Conservation (phyloP, 2,797 vertebrate species). For the Phrynocephalus vlangalii region DNA sequence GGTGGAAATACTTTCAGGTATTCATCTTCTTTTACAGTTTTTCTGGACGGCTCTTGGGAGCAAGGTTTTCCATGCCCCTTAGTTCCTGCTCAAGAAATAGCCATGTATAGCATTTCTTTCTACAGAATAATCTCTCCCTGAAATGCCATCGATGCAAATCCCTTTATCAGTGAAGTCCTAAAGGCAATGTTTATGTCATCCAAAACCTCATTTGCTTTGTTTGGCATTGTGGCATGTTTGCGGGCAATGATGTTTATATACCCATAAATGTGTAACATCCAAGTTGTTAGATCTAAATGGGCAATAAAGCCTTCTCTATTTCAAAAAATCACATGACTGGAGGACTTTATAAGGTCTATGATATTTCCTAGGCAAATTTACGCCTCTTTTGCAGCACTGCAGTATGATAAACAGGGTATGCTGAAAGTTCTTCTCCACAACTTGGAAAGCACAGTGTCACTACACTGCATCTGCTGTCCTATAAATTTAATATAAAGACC, state of each 20-base stretch:
- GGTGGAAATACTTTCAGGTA: background rate
- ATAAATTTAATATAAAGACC: background rate
- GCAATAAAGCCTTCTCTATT: background rate
- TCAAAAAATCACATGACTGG: background rate
- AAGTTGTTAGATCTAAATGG: background rate
- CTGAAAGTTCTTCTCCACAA: background rate
- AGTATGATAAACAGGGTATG: background rate
- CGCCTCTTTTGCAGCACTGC: background rate
- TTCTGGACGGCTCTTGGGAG: background rate
- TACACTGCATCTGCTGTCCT: background rate
- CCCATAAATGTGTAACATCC: background rate
- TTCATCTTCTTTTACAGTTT: background rate
- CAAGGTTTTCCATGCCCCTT: background rate
- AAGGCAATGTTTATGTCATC: background rate
- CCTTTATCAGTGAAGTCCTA: background rate
- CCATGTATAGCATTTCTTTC: background rate
- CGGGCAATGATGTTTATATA: background rate
- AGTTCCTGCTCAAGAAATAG: background rate
- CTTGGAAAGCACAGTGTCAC: background rate
- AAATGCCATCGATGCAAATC: background rate
- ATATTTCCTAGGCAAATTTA: background rate
- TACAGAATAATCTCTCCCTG: background rate
- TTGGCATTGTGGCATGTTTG: background rate
- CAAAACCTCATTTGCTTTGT: background rate
- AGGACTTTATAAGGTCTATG: background rate